Evolutionary conservation across 2,888 invertebrate genomes (phyloP), one percentile per base, ranked within the genome.

Genomic region (Halictus ligatus): DNA sequence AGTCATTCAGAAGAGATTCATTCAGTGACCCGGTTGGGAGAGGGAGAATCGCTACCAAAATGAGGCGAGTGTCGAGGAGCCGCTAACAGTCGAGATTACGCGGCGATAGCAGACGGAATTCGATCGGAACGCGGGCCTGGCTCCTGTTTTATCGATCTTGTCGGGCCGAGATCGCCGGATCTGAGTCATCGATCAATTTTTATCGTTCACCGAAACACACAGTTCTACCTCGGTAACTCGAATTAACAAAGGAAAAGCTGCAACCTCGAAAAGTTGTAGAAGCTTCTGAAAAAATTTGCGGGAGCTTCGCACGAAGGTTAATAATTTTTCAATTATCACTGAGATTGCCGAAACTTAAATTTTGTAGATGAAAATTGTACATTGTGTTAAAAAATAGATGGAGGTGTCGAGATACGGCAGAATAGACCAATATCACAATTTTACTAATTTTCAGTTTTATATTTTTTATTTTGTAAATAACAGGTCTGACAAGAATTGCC

Each of bases 11-110:
- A 4, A 67, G 48, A 69, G 69, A 67, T 67, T 18, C 67, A 67
- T 67, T 67, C 67, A 67, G 35, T 67, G 29, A 67, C 67, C n/a
- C 25, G 46, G n/a, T 48, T 21, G 35, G 29, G 48, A 13, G 69
- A 50, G 69, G 40, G 48, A 77, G 67, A 67, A 40, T 35, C 48
- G 67, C 8, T 35, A 69, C 69, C n/a, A 69, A 77, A 77, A 64
- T 50, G 67, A 48, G 77, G 67, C 77, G 77, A 29, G 48, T 18
- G 67, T 15, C 67, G 67, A 67, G 35, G 35, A 35, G 67, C 67
- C 67, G 4, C 29, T 35, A 67, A 67, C 77, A 50, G 77, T 67
- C 35, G 67, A 50, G n/a, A 40, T 15, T n/a, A 67, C 67, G 35
- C 35, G 35, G 18, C 67, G 35, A 35, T 67, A 67, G 67, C 67